Base-by-base conservation (phyloP, 2,113 vertebrate species). In the Phoxinus phoxinus region DNA sequence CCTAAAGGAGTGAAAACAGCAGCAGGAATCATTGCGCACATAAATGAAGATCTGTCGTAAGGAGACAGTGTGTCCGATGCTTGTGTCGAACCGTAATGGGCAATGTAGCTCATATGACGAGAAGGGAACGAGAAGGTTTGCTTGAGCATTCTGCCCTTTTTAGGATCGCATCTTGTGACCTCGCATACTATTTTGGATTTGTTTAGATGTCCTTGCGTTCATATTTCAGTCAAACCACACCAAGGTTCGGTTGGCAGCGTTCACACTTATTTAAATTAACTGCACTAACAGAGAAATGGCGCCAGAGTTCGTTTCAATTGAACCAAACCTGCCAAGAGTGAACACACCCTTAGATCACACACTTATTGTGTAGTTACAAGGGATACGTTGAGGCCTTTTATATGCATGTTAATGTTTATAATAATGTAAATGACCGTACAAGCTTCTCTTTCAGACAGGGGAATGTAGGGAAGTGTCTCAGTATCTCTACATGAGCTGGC, bases 401-500 rank as follows among this genome's bases (percentile, higher is more conserved):
- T 56, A 56, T 21, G 2, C 8, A 19, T 56, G 6, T 56, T 56
- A 21, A 8, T 25, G 59, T 27, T 3, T 13, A 13, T 13, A 27
- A 63, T 63, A 63, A 63, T 63, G n/a, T 63, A 63, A 63, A 13
- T 63, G 59, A 63, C 59, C 12, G 59, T 8, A 21, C 0, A 41
- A 59, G 11, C 80, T 51, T 8, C 51, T 48, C 65, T 32, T 46
- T 27, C 87, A 95, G 95, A 95, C 95, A 32, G 92, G 94, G 21
- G 94, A 95, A 87, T 93, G 85, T 83, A 91, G 95, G 72, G 92
- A 95, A 53, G 91, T 96, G 59, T 94, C 86, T 65, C 95, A 96
- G 91, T 96, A 94, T 91, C 93, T 95, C 83, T 96, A 96, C 69
- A 90, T 96, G 88, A 95, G 95, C 92, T 96, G 95, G 95, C 95